Percentiles rank a stretch among this genome's conserved stretches.
These are phyloP conservation scores for Beris morrisii DNA, from an alignment of 2,888 invertebrate genomes.

Conservation along the genomic window DNA sequence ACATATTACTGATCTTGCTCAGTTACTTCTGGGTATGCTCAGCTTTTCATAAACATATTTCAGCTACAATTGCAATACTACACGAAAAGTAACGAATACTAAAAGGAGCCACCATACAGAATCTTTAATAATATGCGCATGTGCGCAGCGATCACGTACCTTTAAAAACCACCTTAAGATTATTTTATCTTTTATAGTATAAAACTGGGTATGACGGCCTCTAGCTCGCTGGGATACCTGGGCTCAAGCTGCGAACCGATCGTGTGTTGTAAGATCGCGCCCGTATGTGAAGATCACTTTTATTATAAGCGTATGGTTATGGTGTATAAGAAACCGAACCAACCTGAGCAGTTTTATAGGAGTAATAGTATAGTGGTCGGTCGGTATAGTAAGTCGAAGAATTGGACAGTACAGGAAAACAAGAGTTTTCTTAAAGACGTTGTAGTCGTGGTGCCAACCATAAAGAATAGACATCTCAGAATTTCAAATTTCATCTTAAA, in stretches of 20 bases:
- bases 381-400: conserved; percentile 2
- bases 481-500: conserved; percentile 28
- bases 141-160: conserved; percentile 14
- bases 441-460: conserved; percentile 11
- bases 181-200: conserved; percentile 23
- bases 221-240: neutral
- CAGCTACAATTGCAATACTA: too few species aligned
- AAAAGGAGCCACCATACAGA: conserved; percentile 5
- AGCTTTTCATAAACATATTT: too few species aligned
- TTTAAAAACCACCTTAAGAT: conserved; percentile 21
- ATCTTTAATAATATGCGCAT: too few species aligned
- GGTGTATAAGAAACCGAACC: conserved; percentile 16
- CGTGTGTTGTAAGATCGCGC: conserved; percentile 5
- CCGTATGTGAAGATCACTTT: neutral
- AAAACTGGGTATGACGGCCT: neutral
- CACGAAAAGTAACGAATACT: neutral
- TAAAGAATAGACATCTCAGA: conserved; percentile 23
- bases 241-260: neutral
- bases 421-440: conserved; percentile 14
- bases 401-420: conserved; percentile 6
- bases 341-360: too few species aligned
- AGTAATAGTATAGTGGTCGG: conserved; percentile 14
- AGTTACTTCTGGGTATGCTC: too few species aligned
- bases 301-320: conserved; percentile 12
- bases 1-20: too few species aligned